Conservation (phyloP, 2,888 invertebrate species). For the Blastobasis lacticolella region DNA sequence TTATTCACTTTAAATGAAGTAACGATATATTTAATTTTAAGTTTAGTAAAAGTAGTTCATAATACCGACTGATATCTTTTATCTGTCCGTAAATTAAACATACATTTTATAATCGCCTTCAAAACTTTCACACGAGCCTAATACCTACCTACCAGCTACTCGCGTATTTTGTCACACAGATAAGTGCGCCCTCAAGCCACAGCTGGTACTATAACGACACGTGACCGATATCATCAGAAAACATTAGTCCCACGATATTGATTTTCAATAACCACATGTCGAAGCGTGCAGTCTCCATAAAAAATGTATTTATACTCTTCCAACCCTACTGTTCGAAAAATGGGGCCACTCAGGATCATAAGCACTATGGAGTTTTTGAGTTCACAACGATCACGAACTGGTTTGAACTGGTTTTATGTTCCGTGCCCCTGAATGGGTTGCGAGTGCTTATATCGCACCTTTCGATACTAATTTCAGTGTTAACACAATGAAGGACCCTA, state of each 20-base stretch:
- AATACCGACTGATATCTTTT: too few relatives aligned
- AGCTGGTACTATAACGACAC: not conserved
- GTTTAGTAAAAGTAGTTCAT: too few relatives aligned
- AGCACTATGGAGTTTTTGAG: conserved; percentile 46
- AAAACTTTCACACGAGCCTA: too few relatives aligned
- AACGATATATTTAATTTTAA: too few relatives aligned
- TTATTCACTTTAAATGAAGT: too few relatives aligned
- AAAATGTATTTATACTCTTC: conserved; percentile 30
- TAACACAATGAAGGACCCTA: conserved; percentile 55
- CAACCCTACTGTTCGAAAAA: conserved; percentile 27
- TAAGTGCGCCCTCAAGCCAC: not conserved
- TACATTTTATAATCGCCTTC: too few relatives aligned
- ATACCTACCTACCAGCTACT: too few relatives aligned
- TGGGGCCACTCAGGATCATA: conserved; percentile 40
- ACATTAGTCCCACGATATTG: conserved; percentile 4
- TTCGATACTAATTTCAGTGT: conserved; percentile 63
- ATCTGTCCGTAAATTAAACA: too few relatives aligned
- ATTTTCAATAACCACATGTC: too few relatives aligned
- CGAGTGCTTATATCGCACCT: conserved; percentile 61
- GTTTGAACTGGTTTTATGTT: conserved; percentile 49
- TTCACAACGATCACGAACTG: conserved; percentile 46
- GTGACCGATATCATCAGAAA: not conserved
- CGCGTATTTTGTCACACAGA: too few relatives aligned
- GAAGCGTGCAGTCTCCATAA: conserved; percentile 4
- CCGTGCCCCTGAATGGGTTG: conserved; percentile 53